These are phyloP conservation scores for Gallinago stenura DNA, from an alignment of 2,797 vertebrate species.

Conservation along the genomic window DNA sequence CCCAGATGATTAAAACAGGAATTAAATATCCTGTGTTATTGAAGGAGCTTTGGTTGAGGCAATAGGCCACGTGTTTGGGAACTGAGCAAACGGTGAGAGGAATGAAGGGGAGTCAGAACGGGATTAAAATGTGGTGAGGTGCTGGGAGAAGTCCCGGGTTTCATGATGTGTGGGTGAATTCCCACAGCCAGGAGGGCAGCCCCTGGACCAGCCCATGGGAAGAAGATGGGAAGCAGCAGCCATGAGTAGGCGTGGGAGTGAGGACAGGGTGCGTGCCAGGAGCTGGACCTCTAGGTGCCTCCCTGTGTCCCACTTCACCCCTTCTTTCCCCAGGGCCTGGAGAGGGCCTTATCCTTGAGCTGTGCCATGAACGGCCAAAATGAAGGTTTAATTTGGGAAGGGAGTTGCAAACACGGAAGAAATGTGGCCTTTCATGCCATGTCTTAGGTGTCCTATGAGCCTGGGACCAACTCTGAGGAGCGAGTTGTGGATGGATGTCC, in stretches of 20 bases:
- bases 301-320: neutral
- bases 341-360: neutral
- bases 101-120: neutral
- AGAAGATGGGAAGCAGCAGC: neutral
- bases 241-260: too few species aligned
- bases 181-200: neutral
- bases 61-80: neutral
- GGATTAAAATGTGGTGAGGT: neutral
- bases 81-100: neutral
- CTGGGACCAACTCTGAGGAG: neutral
- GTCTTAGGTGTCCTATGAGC: neutral
- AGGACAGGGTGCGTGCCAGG: neutral
- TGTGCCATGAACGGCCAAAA: neutral
- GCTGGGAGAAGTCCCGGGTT: neutral
- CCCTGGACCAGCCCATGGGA: neutral
- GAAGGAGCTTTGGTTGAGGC: neutral
- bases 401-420: neutral
- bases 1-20: neutral
- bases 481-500: neutral
- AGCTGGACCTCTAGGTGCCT: neutral
- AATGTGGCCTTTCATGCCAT: rapidly evolving
- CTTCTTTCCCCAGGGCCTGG: neutral
- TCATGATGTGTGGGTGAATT: rapidly evolving
- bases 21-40: neutral
- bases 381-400: neutral